Evolutionary conservation across 2,888 invertebrate species (phyloP).

Genomic region (Gortyna flavago): DNA sequence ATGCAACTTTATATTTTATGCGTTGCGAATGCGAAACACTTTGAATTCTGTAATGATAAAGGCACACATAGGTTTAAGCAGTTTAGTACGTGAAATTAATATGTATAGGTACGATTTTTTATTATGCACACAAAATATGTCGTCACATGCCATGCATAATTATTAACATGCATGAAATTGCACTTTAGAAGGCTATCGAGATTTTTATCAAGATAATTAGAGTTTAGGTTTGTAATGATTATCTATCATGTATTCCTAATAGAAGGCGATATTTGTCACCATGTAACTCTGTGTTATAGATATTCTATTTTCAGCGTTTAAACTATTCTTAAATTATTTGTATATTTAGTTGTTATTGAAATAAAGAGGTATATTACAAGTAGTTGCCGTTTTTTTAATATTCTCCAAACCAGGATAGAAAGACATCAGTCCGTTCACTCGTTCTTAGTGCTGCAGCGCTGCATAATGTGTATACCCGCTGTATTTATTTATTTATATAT

Average conservation of each 20-base stretch:
- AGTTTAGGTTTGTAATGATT: conserved; percentile 19
- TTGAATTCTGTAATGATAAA: conserved; percentile 4
- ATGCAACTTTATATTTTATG: background rate
- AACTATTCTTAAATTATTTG: conserved; percentile 61
- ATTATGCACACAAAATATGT: conserved; percentile 31
- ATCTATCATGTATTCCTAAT: conserved; percentile 39
- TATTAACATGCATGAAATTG: conserved; percentile 19
- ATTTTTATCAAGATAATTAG: conserved; percentile 29
- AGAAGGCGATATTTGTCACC: conserved; percentile 45
- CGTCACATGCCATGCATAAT: conserved; percentile 12
- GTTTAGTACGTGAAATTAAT: conserved; percentile 5
- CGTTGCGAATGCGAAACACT: background rate
- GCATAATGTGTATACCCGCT: no score
- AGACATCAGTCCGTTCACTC: background rate
- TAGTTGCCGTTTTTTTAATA: background rate
- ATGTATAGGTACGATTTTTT: conserved; percentile 2
- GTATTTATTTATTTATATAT: no score
- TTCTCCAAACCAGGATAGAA: background rate
- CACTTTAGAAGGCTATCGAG: conserved; percentile 33
- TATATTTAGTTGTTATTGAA: conserved; percentile 61
- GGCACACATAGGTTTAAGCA: conserved; percentile 12
- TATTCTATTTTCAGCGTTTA: conserved; percentile 59
- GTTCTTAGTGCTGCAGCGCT: no score
- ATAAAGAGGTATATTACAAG: conserved; percentile 59
- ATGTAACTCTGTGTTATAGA: conserved; percentile 54